These are phyloP conservation scores for Rhineura floridana DNA, from an alignment of 2,113 vertebrate genomes.

Conservation along the genomic window DNA sequence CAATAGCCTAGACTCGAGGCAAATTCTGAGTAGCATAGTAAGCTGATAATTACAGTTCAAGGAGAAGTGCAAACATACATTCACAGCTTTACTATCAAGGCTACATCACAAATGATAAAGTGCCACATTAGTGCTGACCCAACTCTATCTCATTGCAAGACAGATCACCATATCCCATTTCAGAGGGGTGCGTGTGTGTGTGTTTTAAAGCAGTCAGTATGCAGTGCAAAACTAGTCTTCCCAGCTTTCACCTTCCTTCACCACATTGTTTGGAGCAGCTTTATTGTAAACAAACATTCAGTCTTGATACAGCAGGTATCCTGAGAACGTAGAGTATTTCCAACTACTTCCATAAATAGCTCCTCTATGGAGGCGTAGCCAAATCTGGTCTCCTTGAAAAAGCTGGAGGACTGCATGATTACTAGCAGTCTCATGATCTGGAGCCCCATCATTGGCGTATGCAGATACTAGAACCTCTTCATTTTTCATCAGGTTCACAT, in stretches of 20 bases:
- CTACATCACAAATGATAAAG: conserved; percentile 83
- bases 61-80: conserved; percentile 83
- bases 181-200: conserved; percentile 58
- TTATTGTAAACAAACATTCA: conserved; percentile 76
- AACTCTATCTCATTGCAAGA: conserved; percentile 72
- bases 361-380: conserved; percentile 93
- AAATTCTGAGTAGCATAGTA: conserved; percentile 73
- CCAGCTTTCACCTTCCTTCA: conserved; percentile 46
- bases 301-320: conserved; percentile 96
- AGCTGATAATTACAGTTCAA: conserved; percentile 76
- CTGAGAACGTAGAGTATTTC: conserved; percentile 99
- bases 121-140: conserved; percentile 82
- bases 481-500: conserved; percentile 97
- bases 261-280: conserved; percentile 66
- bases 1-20: conserved; percentile 78
- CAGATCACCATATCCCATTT: conserved; percentile 65
- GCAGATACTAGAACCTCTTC: conserved; percentile 96
- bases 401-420: conserved; percentile 95
- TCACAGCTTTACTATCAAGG: conserved; percentile 80
- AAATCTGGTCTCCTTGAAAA: conserved; percentile 94
- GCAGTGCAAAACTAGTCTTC: conserved; percentile 68
- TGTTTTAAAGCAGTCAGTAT: conserved; percentile 64
- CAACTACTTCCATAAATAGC: conserved; percentile 98
- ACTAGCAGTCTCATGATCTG: conserved; percentile 96
- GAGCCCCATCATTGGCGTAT: conserved; percentile 96